Base-by-base conservation (phyloP, 2,888 invertebrate genomes). In the Pediacus dermestoides region DNA sequence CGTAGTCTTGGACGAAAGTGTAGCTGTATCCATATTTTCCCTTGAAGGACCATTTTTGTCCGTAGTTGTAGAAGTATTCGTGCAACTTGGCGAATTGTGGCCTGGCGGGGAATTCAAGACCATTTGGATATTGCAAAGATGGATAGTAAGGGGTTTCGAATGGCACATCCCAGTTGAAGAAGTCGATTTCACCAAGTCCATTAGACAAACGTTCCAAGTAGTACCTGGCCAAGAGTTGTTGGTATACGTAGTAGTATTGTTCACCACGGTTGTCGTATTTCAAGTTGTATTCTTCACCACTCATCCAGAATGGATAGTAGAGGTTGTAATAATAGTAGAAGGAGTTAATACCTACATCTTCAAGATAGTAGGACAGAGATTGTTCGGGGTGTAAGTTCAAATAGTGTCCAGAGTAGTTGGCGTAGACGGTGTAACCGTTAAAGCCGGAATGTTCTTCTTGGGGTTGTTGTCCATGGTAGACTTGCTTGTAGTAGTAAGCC, bases 131-230 rank as follows among this genome's bases (percentile, higher is more conserved):
- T 38, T 74, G 66, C 46, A 85, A 68, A 41, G 80, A 76, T 30
- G 85, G 75, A 28, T 75, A 72, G 66, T 76, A 84, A 4, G 82
- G 82, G 41, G 77, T 70, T 47, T 76, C 63, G 32, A 82, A 53
- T 33, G 72, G 64, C 27, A 64, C 61, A 39, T 73, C 67, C 55
- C 73, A 72, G 9, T 76, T 70, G 40, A 81, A 70, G 2, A 74
- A 71, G 16, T 75, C 71, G 45, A 85, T 79, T 44, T 81, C 80
- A 8, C 78, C 77, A 28, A 82, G 71, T 44, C 78, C 80, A 58
- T 82, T 79, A 4, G 82, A 79, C 39, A 85, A 67, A 63, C 86
- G 80, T 61, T 86, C 85, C 69, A 85, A 73, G 60, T 85, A 81
- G 68, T 85, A 87, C 50, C 80, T 80, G 42, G 81, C 74, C 47